Evolutionary conservation across 2,113 vertebrate genomes (phyloP).

Genomic region (Rynchops niger): DNA sequence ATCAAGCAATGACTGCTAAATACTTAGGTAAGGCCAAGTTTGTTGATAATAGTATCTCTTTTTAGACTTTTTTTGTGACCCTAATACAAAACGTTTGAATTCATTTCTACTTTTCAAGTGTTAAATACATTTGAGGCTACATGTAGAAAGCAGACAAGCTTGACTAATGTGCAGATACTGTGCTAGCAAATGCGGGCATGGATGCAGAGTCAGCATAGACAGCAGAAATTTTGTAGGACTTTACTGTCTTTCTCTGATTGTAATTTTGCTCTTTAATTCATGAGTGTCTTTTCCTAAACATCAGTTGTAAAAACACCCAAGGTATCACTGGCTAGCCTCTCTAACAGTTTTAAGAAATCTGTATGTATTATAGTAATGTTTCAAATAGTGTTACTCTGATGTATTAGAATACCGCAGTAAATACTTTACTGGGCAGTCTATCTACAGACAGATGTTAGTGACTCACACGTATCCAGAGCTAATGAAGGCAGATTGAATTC

Average conservation of each 20-base stretch:
- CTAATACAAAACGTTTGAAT: neutral
- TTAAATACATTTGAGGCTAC: neutral
- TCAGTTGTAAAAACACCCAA: neutral
- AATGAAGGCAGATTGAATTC: neutral
- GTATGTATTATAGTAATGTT: rapidly evolving
- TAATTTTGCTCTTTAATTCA: neutral
- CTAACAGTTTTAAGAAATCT: neutral
- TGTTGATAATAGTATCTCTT: neutral
- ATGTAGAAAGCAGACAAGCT: rapidly evolving
- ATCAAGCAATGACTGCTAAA: neutral
- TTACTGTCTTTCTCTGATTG: neutral
- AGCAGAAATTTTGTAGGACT: neutral
- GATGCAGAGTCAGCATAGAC: neutral
- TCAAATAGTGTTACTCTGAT: neutral
- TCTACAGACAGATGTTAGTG: neutral
- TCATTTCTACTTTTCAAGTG: rapidly evolving
- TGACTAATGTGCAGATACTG: neutral
- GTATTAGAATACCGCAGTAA: neutral
- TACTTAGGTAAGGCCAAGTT: neutral
- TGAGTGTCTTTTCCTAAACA: neutral
- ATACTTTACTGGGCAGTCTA: neutral
- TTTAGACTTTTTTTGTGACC: neutral
- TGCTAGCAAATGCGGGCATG: neutral
- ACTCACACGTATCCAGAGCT: rapidly evolving
- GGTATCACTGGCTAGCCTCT: neutral